Base-by-base conservation (phyloP, 2,888 invertebrate species). In the Nomada fucata region DNA sequence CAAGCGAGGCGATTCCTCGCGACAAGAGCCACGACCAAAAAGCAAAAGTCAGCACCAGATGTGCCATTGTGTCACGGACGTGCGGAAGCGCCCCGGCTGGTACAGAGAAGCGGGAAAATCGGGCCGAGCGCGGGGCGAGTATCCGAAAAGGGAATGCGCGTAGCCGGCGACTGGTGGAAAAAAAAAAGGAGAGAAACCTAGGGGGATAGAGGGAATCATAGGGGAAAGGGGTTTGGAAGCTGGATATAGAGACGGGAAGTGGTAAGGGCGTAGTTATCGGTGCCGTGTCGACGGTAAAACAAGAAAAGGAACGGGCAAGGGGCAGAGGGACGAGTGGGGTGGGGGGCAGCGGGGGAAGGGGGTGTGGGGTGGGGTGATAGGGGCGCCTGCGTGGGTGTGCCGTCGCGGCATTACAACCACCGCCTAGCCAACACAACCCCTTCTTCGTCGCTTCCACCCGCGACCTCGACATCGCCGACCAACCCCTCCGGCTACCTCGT, bases 401-500 rank as follows among this genome's bases (percentile, higher is more conserved):
- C 88, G 89, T 90, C 90, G 90, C 88, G 90, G 88, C 87, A 88
- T 86, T 87, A 89, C 90, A 91, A 91, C 90, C 88, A 86, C 86
- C 75, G 77, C 79, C 82, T 83, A 84, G 80, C 71, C 82, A 10
- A 61, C 76, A 26, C 72, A 76, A 81, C 77, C 82, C 81, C 82
- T 70, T 82, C 82, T 69, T 60, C 69, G 59, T 67, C 72, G 71
- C 29, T 71, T 76, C 68, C 64, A 67, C 29, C 82, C 57, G 65
- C 80, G 81, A 80, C 81, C 81, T 76, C 86, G 47, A 36, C 80
- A 36, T 85, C 87, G 79, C 85, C 50, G 50, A 20, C 88, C 86
- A 88, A 86, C 88, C 88, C 88, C 83, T 84, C 87, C 88, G 83
- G 85, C 89, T 85, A 60, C 65, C 73, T 79, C 77, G 82, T 85